Evolutionary conservation across 2,113 vertebrate genomes (phyloP).

Genomic region (Micronycteris hirsuta): DNA sequence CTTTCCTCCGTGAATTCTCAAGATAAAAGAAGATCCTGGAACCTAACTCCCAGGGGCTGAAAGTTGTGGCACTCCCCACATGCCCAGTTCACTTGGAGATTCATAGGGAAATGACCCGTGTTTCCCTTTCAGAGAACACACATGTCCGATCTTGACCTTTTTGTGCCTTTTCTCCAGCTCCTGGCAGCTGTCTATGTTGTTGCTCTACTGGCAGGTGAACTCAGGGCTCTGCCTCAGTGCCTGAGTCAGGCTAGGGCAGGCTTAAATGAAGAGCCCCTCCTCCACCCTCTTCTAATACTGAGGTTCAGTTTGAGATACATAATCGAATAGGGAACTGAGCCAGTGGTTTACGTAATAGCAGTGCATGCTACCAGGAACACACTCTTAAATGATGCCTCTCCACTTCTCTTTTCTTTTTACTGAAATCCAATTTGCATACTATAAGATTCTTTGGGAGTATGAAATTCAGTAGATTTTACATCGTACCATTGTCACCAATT

Average conservation of each 20-base stretch:
- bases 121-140: fast-evolving
- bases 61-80: fast-evolving
- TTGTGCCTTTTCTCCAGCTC: not conserved
- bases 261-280: not conserved
- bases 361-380: not conserved
- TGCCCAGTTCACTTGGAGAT: fast-evolving
- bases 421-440: not conserved
- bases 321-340: not conserved
- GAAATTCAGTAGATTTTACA: not conserved
- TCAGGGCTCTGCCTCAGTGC: no score
- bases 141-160: not conserved
- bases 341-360: not conserved
- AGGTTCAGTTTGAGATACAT: not conserved
- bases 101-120: fast-evolving
- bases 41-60: not conserved
- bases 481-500: not conserved
- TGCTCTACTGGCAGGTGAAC: not conserved
- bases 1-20: not conserved
- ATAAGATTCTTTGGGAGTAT: not conserved
- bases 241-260: fast-evolving
- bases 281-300: not conserved
- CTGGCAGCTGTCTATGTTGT: fast-evolving
- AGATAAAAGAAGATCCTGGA: not conserved
- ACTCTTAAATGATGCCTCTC: not conserved
- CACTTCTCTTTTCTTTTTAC: not conserved